Evolutionary conservation across 1,140 invertebrate genomes (phyloP).

Genomic region (Drusus annulatus): DNA sequence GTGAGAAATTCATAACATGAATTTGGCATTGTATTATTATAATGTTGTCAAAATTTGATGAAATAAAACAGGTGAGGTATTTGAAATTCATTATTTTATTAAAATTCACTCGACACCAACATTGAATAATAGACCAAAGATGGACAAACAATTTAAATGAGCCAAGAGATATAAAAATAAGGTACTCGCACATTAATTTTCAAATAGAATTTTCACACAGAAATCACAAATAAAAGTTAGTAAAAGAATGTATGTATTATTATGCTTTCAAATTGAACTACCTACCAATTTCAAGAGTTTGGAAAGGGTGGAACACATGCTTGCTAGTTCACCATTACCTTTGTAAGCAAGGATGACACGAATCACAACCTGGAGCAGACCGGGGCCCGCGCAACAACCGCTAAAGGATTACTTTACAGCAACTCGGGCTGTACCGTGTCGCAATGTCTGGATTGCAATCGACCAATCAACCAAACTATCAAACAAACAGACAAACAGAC

Average conservation of each 20-base stretch:
- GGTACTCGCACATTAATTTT: slow-evolving; percentile 31
- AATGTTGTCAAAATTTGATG: background rate
- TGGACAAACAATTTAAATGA: slow-evolving; percentile 52
- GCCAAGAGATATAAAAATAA: slow-evolving; percentile 50
- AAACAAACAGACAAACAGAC: too few species aligned
- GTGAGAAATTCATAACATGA: too few species aligned
- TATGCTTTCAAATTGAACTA: slow-evolving; percentile 34
- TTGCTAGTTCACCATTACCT: too few species aligned
- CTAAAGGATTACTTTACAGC: slow-evolving; percentile 1
- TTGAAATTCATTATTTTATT: slow-evolving; percentile 49
- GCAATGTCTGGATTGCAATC: background rate
- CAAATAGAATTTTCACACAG: slow-evolving; percentile 47
- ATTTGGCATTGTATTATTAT: too few species aligned
- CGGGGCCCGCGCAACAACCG: background rate
- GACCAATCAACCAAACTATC: background rate
- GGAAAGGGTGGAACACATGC: background rate
- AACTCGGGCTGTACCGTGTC: background rate
- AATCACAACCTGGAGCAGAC: slow-evolving; percentile 12
- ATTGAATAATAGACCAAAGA: slow-evolving; percentile 54
- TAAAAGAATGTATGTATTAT: slow-evolving; percentile 20
- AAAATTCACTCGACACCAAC: slow-evolving; percentile 56
- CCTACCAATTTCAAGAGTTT: slow-evolving; percentile 21
- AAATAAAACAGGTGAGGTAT: background rate
- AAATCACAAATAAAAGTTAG: slow-evolving; percentile 43
- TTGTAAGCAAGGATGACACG: slow-evolving; percentile 14